Base-by-base conservation (phyloP, 2,113 vertebrate genomes). In the Neolamprologus sp. region DNA sequence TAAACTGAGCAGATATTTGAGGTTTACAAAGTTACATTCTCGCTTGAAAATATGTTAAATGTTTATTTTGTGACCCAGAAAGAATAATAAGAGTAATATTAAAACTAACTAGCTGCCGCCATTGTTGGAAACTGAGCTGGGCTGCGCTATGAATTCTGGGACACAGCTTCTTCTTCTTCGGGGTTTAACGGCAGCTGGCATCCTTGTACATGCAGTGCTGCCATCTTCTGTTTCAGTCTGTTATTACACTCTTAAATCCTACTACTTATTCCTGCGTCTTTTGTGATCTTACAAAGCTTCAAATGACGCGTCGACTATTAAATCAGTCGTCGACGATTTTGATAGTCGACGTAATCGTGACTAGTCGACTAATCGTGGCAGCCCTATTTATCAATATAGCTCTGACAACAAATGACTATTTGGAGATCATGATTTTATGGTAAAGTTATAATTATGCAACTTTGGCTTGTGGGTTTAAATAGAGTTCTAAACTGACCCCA, bases 31-130 rank as follows among this genome's bases (percentile, higher is more conserved):
- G 37, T 0, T 40, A 40, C 37, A 40, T 40, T 40, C 40, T 40
- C 3, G 11, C 11, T 0, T 40, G 11, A 40, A 40, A 40, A 12
- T 40, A 40, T 40, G 40, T 40, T 40, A 40, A 40, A 5, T 0
- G 40, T 40, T 12, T 40, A 12, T 12, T 40, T 40, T 40, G 40
- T 40, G 40, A 40, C 40, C 40, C 40, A 12, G 40, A 40, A 40
- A 40, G 1, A 40, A 40, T 3, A 42, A 42, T 42, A 42, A 42
- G 40, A 42, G 40, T 42, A 42, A 42, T 13, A 42, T 13, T 42
- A 42, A 42, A 42, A 42, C 40, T 1, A 42, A 13, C 0, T 42
- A 42, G 40, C 40, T 42, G 40, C 11, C 11, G 40, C 11, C 40
- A 42, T 13, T 42, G 11, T 13, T 42, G 0, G 3, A 13, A 42